These are phyloP conservation scores for Heterodera carotae DNA, from an alignment of 1,140 invertebrate genomes.

Conservation along the genomic window DNA sequence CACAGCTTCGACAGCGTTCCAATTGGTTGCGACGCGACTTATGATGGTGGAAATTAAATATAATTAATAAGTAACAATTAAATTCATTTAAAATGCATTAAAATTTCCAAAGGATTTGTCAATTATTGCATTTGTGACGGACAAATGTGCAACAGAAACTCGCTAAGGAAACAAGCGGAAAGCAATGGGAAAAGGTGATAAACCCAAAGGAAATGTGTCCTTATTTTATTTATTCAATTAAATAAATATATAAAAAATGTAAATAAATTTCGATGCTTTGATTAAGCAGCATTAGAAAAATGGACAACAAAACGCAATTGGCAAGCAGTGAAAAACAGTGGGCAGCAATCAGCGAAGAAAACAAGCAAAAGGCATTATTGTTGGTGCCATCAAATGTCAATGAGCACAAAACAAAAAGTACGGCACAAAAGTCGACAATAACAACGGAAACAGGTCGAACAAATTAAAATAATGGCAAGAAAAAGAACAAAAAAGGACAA, in stretches of 20 bases:
- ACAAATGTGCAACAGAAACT: slow-evolving; percentile 38
- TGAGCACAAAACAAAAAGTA: not conserved
- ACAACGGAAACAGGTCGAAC: not conserved
- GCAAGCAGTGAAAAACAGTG: not conserved
- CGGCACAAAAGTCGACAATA: not conserved
- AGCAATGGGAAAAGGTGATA: not conserved
- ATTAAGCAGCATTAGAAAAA: not conserved
- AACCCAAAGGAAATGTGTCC: not conserved
- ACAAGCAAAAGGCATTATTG: not conserved
- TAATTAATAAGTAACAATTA: not conserved
- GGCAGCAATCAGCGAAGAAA: not conserved
- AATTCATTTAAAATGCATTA: too few relatives aligned
- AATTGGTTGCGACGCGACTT: slow-evolving; percentile 38
- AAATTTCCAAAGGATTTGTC: slow-evolving; percentile 23
- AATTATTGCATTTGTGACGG: slow-evolving; percentile 40
- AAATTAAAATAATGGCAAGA: not conserved
- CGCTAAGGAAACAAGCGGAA: slow-evolving; percentile 38
- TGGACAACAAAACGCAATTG: not conserved
- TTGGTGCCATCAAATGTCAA: not conserved
- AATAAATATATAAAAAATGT: not conserved
- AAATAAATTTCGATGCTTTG: not conserved
- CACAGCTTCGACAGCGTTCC: slow-evolving; percentile 7
- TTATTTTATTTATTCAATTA: not conserved
- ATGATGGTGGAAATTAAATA: slow-evolving; percentile 28
- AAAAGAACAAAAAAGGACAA: not conserved